Evolutionary conservation across 2,113 vertebrate genomes (phyloP).

Genomic region (Solenodon paradoxus): DNA sequence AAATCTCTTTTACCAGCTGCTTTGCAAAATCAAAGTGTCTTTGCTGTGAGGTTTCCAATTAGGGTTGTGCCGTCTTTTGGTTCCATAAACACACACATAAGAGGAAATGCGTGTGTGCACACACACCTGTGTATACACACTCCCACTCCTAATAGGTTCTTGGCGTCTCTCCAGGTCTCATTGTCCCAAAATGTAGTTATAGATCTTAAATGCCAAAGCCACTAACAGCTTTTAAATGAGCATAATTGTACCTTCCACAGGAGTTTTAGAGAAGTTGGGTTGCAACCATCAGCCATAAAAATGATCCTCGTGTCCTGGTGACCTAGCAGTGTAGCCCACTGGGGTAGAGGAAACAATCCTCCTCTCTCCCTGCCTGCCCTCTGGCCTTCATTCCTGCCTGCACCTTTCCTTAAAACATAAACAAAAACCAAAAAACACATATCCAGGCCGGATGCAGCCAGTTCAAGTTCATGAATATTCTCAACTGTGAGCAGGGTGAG

Average conservation of each 20-base stretch:
- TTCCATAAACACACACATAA: background rate
- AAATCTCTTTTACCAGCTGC: constrained; percentile 42
- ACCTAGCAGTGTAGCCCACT: too few species aligned
- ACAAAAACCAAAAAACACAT: background rate
- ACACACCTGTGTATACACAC: background rate
- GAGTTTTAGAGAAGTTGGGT: background rate
- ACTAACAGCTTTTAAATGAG: background rate
- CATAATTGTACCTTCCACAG: background rate
- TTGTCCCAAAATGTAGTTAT: background rate
- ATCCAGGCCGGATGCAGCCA: background rate
- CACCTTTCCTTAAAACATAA: too few species aligned
- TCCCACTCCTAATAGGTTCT: background rate
- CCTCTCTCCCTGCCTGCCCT: too few species aligned
- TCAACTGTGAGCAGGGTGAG: background rate
- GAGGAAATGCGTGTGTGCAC: background rate
- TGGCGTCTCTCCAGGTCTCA: constrained; percentile 1
- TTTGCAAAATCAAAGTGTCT: background rate
- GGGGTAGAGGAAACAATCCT: background rate
- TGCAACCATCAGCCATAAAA: background rate
- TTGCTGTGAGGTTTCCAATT: background rate
- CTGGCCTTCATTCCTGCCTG: too few species aligned
- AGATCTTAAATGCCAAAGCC: background rate
- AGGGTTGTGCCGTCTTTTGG: background rate
- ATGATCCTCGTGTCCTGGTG: too few species aligned
- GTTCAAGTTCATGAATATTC: background rate